A percentile compares a stretch with the other conserved stretches of the same genome.
Conservation (phyloP, 1,140 invertebrate genomes). For the Anastrepha ludens region DNA sequence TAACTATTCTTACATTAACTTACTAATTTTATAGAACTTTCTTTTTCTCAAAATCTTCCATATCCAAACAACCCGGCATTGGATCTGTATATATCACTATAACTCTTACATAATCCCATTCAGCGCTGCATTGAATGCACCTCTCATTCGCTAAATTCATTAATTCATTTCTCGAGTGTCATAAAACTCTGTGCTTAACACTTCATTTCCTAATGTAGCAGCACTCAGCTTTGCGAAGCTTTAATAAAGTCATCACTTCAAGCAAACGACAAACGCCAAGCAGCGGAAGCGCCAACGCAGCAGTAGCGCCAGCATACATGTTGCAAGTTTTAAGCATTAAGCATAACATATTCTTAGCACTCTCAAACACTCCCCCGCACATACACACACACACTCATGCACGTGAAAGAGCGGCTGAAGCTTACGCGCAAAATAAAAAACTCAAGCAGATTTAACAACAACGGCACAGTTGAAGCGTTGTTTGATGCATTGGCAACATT, state of each 20-base stretch:
- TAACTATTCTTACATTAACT: no score
- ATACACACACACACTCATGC: background rate
- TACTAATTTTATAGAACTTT: no score
- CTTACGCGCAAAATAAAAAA: background rate
- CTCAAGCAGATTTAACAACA: background rate
- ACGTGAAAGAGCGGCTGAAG: background rate
- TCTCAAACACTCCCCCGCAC: background rate
- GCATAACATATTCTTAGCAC: background rate
- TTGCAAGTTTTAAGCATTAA: background rate
- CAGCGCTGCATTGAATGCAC: background rate
- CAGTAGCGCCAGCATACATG: background rate
- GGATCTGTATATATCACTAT: background rate
- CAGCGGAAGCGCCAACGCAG: background rate
- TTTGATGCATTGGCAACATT: conserved; percentile 46
- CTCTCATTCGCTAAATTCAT: background rate
- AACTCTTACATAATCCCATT: background rate
- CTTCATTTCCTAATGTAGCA: conserved; percentile 13
- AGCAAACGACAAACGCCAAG: background rate
- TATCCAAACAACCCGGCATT: background rate
- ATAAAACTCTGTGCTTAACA: conserved; percentile 36
- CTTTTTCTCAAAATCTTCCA: background rate
- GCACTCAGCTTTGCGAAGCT: conserved; percentile 12
- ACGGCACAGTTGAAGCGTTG: background rate
- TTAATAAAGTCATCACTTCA: conserved; percentile 46
- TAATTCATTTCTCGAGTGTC: conserved; percentile 14